A percentile compares a stretch with the other conserved stretches of the same genome.
phyloP scores from a whole-genome alignment of 37 sponge, comb jelly and placozoan genomes.

The Eunapius fragilis region DNA sequence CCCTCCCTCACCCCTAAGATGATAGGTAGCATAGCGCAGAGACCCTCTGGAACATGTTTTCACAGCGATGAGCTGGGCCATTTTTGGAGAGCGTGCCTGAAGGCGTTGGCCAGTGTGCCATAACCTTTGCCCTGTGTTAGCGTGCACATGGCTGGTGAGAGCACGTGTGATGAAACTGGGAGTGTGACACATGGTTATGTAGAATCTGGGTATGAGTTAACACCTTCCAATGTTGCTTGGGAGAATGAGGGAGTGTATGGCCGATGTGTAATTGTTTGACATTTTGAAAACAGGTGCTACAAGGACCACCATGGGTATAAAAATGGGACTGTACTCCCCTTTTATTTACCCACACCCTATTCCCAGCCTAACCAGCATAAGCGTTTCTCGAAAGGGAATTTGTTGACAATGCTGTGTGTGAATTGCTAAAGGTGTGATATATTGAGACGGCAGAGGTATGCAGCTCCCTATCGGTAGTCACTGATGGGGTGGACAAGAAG shows the following conservation, averaged over 20 bases:
- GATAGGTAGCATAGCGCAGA: not conserved
- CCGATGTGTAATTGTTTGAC: not conserved
- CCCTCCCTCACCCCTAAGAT: not conserved
- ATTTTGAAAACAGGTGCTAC: not conserved
- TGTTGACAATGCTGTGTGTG: not conserved
- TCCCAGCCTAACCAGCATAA: not conserved
- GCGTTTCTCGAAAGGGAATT: not conserved
- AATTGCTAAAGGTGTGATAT: not conserved
- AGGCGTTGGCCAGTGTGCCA: too few relatives aligned
- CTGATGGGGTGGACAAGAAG: not conserved
- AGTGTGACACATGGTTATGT: too few relatives aligned
- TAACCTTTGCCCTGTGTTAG: too few relatives aligned
- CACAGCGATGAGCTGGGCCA: not conserved
- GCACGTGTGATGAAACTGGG: too few relatives aligned
- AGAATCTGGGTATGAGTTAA: too few relatives aligned
- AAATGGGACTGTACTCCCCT: conserved; percentile 10
- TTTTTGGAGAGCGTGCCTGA: not conserved
- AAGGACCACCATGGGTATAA: not conserved
- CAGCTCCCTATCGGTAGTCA: conserved; percentile 10
- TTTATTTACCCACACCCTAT: not conserved
- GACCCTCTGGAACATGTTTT: not conserved
- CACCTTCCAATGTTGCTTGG: too few relatives aligned
- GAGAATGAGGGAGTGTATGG: not conserved
- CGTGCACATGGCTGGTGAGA: too few relatives aligned
- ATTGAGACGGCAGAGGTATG: not conserved